Conservation (phyloP, 1,140 invertebrate genomes). For the Antheraea pernyi region DNA sequence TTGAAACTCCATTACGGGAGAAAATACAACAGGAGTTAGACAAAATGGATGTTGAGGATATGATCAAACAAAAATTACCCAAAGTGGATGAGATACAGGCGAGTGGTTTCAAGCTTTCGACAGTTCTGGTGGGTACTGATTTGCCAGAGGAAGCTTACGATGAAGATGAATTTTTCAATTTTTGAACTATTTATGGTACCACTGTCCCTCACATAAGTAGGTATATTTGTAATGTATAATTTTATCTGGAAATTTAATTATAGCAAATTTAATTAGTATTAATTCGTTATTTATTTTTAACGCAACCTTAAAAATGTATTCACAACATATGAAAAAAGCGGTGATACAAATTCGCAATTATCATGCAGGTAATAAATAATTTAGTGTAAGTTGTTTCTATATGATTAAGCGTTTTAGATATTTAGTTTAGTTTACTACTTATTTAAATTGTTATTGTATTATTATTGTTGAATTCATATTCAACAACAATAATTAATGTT, state of each 20-base stretch:
- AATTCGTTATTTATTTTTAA: background rate
- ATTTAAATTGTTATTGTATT: too few species aligned
- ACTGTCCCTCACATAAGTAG: background rate
- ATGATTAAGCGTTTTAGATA: too few species aligned
- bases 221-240: background rate
- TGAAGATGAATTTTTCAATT: constrained; percentile 75
- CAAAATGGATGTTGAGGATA: constrained; percentile 85
- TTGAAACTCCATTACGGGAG: constrained; percentile 86
- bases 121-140: constrained; percentile 42
- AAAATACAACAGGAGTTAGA: constrained; percentile 85
- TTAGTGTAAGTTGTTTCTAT: too few species aligned
- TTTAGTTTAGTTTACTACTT: too few species aligned
- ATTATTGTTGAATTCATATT: too few species aligned
- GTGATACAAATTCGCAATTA: too few species aligned
- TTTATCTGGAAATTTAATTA: background rate
- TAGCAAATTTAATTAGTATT: background rate
- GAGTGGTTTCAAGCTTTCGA: constrained; percentile 64
- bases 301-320: too few species aligned
- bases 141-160: constrained; percentile 44
- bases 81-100: constrained; percentile 81
- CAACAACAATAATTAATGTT: too few species aligned
- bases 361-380: too few species aligned
- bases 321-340: too few species aligned
- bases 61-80: constrained; percentile 84
- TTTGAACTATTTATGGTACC: constrained; percentile 26